Evolutionary conservation across 2,888 invertebrate species (phyloP).

Genomic region (Sinhomidia bicolor): DNA sequence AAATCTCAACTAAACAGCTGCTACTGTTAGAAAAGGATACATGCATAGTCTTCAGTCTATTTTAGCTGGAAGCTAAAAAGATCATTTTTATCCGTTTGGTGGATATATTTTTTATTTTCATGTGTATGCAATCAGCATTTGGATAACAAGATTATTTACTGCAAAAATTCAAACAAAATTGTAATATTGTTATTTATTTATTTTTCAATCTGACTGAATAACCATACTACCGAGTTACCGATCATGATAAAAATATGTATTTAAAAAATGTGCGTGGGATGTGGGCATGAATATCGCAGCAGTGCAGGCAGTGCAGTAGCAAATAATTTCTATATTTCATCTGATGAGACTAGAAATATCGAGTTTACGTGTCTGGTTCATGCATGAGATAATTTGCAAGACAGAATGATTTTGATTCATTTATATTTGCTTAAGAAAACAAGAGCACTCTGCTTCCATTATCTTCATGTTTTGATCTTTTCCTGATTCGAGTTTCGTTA

Average conservation of each 20-base stretch:
- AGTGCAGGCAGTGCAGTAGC: not conserved
- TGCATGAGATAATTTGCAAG: conserved; percentile 16
- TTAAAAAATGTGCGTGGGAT: not conserved
- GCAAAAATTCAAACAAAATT: not conserved
- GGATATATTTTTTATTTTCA: not conserved
- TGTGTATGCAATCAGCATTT: not conserved
- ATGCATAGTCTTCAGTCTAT: too few species aligned
- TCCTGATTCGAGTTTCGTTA: not conserved
- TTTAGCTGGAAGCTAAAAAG: not conserved
- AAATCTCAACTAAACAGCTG: not conserved
- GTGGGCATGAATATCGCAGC: not conserved
- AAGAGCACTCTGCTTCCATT: not conserved
- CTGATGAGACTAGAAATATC: not conserved
- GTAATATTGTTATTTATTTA: not conserved
- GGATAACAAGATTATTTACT: not conserved
- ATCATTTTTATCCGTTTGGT: not conserved
- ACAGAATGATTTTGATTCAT: conserved; percentile 3
- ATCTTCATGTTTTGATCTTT: conserved; percentile 2
- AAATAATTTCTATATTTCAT: not conserved
- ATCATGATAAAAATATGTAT: too few species aligned
- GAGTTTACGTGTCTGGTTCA: conserved; percentile 11
- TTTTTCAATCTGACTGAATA: not conserved
- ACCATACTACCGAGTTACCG: too few species aligned
- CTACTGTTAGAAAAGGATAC: not conserved
- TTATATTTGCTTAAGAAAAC: not conserved